Evolutionary conservation across 2,888 invertebrate species (phyloP).

Genomic region (Augiades crinisus): DNA sequence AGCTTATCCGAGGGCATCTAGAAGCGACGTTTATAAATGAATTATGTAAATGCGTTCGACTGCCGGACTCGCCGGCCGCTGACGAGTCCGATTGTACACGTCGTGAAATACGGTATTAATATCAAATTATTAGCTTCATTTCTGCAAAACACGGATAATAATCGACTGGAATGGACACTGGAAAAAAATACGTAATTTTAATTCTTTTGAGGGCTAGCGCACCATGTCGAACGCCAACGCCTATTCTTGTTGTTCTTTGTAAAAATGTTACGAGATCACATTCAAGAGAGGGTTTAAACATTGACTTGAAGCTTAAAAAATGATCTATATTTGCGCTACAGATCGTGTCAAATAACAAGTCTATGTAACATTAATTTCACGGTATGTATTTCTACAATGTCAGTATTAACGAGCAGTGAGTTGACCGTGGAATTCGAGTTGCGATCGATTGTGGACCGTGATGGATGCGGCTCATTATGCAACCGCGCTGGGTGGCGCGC

Average conservation of each 20-base stretch:
- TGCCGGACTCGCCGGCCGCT: constrained; percentile 32
- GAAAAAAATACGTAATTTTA: constrained; percentile 9
- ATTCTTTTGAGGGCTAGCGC: constrained; percentile 34
- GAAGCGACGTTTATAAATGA: constrained; percentile 69
- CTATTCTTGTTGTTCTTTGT: too few relatives aligned
- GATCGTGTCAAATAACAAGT: too few relatives aligned
- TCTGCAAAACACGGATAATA: constrained; percentile 38
- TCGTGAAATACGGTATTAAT: constrained; percentile 58
- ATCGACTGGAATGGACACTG: constrained; percentile 38
- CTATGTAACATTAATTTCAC: too few relatives aligned
- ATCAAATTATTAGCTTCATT: constrained; percentile 45
- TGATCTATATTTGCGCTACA: too few relatives aligned
- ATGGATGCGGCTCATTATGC: constrained; percentile 69
- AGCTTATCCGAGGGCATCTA: constrained; percentile 69
- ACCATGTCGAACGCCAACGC: constrained; percentile 32
- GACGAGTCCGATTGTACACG: constrained; percentile 43
- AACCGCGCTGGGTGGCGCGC: constrained; percentile 60
- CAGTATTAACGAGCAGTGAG: background rate
- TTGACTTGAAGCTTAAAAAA: too few relatives aligned
- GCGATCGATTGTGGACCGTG: constrained; percentile 64
- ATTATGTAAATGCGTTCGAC: constrained; percentile 67
- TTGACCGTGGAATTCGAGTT: constrained; percentile 29
- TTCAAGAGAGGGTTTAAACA: too few relatives aligned
- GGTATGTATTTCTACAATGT: background rate
- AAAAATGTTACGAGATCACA: too few relatives aligned